Evolutionary conservation across 2,113 vertebrate species (phyloP).

Genomic region (Cyprinodon variegatus): DNA sequence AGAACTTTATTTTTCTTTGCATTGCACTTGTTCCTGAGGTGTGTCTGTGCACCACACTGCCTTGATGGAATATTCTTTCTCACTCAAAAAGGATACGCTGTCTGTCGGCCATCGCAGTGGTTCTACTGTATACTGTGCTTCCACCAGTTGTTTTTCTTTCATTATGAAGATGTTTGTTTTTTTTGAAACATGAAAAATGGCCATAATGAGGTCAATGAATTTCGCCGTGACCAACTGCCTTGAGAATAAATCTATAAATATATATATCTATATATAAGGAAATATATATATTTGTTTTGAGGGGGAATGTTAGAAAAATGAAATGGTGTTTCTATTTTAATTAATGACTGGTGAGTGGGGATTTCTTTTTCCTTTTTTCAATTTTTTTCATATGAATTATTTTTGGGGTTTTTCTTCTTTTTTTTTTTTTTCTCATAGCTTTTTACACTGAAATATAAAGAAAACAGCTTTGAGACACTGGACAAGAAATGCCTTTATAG

Average conservation of each 20-base stretch:
- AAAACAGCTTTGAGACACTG: conserved; percentile 84
- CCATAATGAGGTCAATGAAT: conserved; percentile 75
- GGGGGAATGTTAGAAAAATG: conserved; percentile 73
- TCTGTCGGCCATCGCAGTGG: conserved; percentile 54
- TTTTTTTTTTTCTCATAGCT: conserved; percentile 81
- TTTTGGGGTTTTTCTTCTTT: conserved; percentile 66
- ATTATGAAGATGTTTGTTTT: conserved; percentile 69
- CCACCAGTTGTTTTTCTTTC: conserved; percentile 48
- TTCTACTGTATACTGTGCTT: conserved; percentile 54
- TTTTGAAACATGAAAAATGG: conserved; percentile 71
- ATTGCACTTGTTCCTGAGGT: conserved; percentile 74
- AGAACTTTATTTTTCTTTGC: conserved; percentile 68
- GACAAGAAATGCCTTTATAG: conserved; percentile 84
- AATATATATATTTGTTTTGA: conserved; percentile 78
- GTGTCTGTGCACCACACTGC: conserved; percentile 67
- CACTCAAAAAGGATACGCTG: conserved; percentile 57
- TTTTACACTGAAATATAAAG: conserved; percentile 85
- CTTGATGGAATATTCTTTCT: conserved; percentile 63
- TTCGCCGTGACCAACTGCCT: conserved; percentile 82
- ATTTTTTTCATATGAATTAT: conserved; percentile 53
- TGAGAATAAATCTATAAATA: conserved; percentile 78
- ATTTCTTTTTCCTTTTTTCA: conserved; percentile 56
- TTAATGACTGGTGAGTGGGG: conserved; percentile 81
- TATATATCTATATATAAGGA: conserved; percentile 66
- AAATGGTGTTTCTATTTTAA: conserved; percentile 82